phyloP scores from a whole-genome alignment of 2,113 vertebrate species.

The Nannobrachium achirus region DNA sequence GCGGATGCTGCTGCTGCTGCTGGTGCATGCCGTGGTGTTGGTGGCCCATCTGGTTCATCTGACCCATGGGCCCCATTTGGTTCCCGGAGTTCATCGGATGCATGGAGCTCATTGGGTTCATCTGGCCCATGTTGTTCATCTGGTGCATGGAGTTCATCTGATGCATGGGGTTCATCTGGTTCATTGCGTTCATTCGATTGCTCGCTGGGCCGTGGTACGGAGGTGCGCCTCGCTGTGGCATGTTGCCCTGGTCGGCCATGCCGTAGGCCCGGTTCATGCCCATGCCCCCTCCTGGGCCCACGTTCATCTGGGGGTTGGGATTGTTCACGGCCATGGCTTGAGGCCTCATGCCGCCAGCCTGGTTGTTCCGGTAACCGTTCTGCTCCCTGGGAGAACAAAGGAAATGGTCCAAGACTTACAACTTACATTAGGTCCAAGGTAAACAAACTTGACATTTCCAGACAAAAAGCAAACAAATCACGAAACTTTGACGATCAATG shows the following conservation, averaged over 20 bases:
- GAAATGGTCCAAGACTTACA: background rate
- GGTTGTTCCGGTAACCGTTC: conserved; percentile 88
- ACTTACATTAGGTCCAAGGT: background rate
- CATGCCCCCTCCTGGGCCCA: conserved; percentile 81
- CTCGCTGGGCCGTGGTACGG: conserved; percentile 54
- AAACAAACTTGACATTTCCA: background rate
- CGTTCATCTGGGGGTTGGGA: conserved; percentile 82
- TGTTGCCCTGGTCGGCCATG: conserved; percentile 74
- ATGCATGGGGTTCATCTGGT: conserved; percentile 56
- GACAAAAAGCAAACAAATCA: background rate
- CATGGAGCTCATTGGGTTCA: conserved; percentile 49
- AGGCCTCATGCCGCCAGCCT: conserved; percentile 83
- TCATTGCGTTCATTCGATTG: conserved; percentile 65
- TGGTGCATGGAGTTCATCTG: conserved; percentile 60
- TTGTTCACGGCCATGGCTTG: conserved; percentile 79
- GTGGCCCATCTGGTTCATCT: conserved; percentile 73
- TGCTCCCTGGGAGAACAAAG: conserved; percentile 82
- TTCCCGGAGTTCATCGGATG: conserved; percentile 46
- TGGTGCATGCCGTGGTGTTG: conserved; percentile 73
- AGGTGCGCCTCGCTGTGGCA: conserved; percentile 72
- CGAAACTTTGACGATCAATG: background rate
- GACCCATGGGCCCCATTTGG: conserved; percentile 42
- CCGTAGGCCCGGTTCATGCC: conserved; percentile 77
- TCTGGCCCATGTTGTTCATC: conserved; percentile 48
- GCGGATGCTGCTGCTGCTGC: conserved; percentile 61